A percentile compares a stretch with the other conserved stretches of the same genome.
phyloP scores from a whole-genome alignment of 2,113 vertebrate genomes.

The Varanus komodoensis region DNA sequence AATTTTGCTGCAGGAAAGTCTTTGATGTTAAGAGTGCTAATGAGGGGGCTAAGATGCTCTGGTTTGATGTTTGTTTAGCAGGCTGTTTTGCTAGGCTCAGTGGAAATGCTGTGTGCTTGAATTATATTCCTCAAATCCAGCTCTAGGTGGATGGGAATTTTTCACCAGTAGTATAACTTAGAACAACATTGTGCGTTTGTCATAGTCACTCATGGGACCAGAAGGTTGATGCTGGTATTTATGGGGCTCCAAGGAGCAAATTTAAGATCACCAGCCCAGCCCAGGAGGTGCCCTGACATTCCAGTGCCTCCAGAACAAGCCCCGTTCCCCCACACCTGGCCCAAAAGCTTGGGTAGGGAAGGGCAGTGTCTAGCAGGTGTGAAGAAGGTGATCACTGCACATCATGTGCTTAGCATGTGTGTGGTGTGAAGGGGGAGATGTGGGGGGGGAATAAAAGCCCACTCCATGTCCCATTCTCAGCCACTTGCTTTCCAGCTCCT shows the following conservation, averaged over 20 bases:
- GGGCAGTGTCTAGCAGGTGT: no score
- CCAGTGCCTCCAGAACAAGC: neutral
- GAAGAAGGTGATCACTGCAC: no score
- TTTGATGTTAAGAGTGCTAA: slow-evolving; percentile 66
- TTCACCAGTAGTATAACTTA: fast-evolving
- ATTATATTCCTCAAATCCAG: slow-evolving; percentile 24
- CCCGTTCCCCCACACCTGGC: no score
- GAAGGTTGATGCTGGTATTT: neutral
- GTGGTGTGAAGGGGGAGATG: no score
- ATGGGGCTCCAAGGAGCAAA: neutral
- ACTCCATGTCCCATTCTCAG: no score
- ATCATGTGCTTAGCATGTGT: no score
- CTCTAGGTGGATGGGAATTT: neutral
- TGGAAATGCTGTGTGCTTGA: slow-evolving; percentile 14
- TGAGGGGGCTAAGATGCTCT: slow-evolving; percentile 50
- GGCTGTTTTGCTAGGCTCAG: neutral
- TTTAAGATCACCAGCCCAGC: neutral
- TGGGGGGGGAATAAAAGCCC: neutral
- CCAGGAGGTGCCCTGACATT: neutral
- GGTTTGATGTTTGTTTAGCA: slow-evolving; percentile 48
- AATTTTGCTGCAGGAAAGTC: slow-evolving; percentile 67
- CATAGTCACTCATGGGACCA: neutral
- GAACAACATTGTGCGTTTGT: neutral
- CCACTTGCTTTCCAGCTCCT: no score
- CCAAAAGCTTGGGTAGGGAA: no score